These are phyloP conservation scores for Brachystomella parvula DNA, from an alignment of 1,140 invertebrate genomes.

Conservation along the genomic window DNA sequence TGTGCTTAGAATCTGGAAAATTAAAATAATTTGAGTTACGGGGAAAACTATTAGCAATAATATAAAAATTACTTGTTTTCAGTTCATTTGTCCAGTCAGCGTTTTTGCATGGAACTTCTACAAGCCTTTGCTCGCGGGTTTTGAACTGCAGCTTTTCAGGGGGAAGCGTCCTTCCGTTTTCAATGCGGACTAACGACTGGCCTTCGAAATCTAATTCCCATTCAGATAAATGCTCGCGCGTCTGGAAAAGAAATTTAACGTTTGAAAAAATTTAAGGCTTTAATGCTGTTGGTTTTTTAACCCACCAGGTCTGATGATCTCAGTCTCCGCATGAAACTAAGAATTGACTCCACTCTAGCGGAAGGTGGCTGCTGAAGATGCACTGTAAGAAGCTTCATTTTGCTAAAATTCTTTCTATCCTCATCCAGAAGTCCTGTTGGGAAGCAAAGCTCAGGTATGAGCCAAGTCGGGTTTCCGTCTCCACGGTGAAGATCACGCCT, in stretches of 20 bases:
- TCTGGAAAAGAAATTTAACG: neutral
- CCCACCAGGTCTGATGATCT: conserved; percentile 19
- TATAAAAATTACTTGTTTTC: neutral
- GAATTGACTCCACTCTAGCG: conserved; percentile 38
- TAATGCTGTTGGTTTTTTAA: too few relatives aligned
- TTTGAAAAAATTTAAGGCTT: too few relatives aligned
- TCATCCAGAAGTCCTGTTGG: conserved; percentile 38
- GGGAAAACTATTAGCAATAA: neutral
- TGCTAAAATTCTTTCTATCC: conserved; percentile 39
- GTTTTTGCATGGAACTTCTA: neutral
- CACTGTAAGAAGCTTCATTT: conserved; percentile 41
- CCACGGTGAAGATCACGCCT: conserved; percentile 34
- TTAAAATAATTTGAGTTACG: neutral
- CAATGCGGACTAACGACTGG: neutral
- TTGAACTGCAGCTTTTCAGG: neutral
- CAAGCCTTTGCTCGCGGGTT: conserved; percentile 7
- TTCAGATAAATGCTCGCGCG: neutral
- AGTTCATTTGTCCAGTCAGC: neutral
- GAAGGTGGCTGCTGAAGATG: conserved; percentile 45
- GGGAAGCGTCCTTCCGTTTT: conserved; percentile 1
- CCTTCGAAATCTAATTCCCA: neutral
- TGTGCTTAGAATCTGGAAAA: neutral
- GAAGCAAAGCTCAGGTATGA: conserved; percentile 36
- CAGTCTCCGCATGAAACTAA: conserved; percentile 38
- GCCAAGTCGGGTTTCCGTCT: conserved; percentile 20